Conservation (phyloP, 2,113 vertebrate genomes). For the Pelecanoides urinatrix region DNA sequence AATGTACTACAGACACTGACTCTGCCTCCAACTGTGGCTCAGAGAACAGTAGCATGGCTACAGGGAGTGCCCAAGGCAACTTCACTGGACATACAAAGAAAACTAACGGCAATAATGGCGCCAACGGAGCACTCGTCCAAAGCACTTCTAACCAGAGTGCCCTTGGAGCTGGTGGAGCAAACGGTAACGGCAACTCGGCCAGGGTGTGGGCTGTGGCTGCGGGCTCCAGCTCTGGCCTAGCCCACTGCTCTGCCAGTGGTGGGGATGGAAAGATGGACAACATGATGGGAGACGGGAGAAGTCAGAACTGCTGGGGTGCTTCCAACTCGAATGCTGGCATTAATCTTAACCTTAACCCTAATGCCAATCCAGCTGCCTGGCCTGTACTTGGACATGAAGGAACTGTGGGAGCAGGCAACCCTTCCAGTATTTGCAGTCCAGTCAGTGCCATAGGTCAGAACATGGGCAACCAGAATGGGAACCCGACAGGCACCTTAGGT, state of each 20-base stretch:
- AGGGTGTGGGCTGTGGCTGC: slow-evolving; percentile 82
- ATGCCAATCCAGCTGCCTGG: slow-evolving; percentile 97
- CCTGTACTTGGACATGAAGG: slow-evolving; percentile 95
- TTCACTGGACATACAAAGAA: slow-evolving; percentile 89
- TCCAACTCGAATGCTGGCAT: slow-evolving; percentile 84
- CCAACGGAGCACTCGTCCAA: slow-evolving; percentile 78
- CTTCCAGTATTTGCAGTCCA: slow-evolving; percentile 89
- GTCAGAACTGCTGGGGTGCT: slow-evolving; percentile 89
- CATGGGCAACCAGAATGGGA: slow-evolving; percentile 87
- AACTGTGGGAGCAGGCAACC: slow-evolving; percentile 81
- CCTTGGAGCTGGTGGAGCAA: slow-evolving; percentile 77
- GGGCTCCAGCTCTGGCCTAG: slow-evolving; percentile 84
- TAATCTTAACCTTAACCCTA: slow-evolving; percentile 97
- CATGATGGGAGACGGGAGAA: slow-evolving; percentile 86
- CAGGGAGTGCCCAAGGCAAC: slow-evolving; percentile 91
- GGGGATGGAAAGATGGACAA: slow-evolving; percentile 89
- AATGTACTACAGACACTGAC: slow-evolving; percentile 89
- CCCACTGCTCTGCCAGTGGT: slow-evolving; percentile 82
- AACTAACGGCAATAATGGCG: slow-evolving; percentile 83
- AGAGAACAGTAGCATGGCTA: slow-evolving; percentile 93
- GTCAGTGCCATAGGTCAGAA: slow-evolving; percentile 86
- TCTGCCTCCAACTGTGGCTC: slow-evolving; percentile 81
- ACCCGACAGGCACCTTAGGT: slow-evolving; percentile 79
- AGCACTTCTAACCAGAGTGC: slow-evolving; percentile 80
- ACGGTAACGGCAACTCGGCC: slow-evolving; percentile 62